A percentile compares a stretch with the other conserved stretches of the same genome.
Evolutionary conservation across 2,888 invertebrate genomes (phyloP).

Genomic region (Ormia ochracea): DNA sequence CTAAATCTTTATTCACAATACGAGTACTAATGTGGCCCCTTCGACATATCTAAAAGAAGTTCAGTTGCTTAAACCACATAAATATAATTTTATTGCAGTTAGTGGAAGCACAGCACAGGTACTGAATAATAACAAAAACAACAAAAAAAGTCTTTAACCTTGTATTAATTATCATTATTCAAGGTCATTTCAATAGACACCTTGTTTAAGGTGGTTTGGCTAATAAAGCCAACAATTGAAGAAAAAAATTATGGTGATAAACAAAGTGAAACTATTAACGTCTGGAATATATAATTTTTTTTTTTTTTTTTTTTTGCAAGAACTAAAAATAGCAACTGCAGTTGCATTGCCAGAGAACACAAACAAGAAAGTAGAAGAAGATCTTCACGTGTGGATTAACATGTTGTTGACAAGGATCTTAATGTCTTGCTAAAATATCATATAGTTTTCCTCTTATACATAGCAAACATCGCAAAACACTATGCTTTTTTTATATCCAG

Average conservation of each 20-base stretch:
- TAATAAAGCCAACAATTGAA: neutral
- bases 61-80: conserved; percentile 42
- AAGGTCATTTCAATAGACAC: conserved; percentile 55
- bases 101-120: neutral
- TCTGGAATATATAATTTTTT: conserved; percentile 45
- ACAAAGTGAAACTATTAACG: conserved; percentile 46
- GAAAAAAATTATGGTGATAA: conserved; percentile 6
- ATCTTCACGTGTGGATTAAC: conserved; percentile 59
- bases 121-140: neutral
- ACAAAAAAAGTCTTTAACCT: conserved; percentile 52
- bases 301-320: conserved; percentile 2
- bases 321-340: conserved; percentile 52
- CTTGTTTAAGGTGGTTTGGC: conserved; percentile 27
- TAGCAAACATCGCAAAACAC: neutral
- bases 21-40: neutral
- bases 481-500: conserved; percentile 8
- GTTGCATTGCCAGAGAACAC: conserved; percentile 7
- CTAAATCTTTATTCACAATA: conserved; percentile 11
- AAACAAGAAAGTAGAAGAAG: conserved; percentile 1
- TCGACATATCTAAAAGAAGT: conserved; percentile 15
- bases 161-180: conserved; percentile 58
- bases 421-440: conserved; percentile 55
- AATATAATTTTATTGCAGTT: conserved; percentile 1
- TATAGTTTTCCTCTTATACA: neutral
- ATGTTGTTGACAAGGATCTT: conserved; percentile 62